Conservation (phyloP, 2,888 invertebrate species). For the Eupithecia dodoneata region DNA sequence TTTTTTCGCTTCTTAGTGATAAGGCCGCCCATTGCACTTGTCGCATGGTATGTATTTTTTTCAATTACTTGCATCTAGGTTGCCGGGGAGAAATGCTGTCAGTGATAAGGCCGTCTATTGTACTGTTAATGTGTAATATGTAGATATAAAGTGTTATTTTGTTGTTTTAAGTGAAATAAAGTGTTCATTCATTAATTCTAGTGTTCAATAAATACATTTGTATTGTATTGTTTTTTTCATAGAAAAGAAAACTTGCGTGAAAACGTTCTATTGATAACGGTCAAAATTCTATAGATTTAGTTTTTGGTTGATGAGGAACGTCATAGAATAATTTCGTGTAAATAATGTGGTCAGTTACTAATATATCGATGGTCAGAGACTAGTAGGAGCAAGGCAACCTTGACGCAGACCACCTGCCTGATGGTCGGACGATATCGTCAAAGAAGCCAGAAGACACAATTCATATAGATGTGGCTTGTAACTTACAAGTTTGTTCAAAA, state of each 20-base stretch:
- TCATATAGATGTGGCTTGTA: not conserved
- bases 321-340: not conserved
- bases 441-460: not conserved
- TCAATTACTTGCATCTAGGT: too few species aligned
- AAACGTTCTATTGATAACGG: not conserved
- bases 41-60: too few species aligned
- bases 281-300: not conserved
- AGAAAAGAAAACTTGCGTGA: not conserved
- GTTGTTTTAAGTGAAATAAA: too few species aligned
- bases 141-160: too few species aligned
- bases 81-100: too few species aligned
- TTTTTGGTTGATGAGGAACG: not conserved
- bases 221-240: too few species aligned
- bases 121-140: too few species aligned
- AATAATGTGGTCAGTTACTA: not conserved
- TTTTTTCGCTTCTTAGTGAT: not conserved
- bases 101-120: too few species aligned
- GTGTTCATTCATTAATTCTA: too few species aligned
- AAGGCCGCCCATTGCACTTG: too few species aligned
- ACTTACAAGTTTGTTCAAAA: not conserved
- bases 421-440: not conserved
- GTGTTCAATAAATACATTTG: too few species aligned
- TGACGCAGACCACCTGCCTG: not conserved
- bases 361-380: not conserved
- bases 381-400: not conserved